These are phyloP conservation scores for Labrus mixtus DNA, from an alignment of 2,113 vertebrate species.

Conservation along the genomic window DNA sequence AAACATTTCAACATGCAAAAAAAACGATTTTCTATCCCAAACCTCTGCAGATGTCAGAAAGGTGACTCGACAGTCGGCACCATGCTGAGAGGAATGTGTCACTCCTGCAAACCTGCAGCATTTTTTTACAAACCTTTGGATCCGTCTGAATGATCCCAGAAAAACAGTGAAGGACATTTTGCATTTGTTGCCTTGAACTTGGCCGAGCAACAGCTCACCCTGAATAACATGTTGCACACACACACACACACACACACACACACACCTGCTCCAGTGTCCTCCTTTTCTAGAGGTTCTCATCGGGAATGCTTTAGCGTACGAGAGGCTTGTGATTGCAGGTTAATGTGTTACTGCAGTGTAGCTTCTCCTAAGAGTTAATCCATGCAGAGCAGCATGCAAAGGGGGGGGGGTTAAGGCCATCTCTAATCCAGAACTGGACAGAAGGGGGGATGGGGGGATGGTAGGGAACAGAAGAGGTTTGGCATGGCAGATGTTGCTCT, in stretches of 20 bases:
- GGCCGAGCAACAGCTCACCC: background rate
- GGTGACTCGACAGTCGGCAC: background rate
- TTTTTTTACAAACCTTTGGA: background rate
- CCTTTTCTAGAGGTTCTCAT: background rate
- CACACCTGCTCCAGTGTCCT: background rate
- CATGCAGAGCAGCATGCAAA: constrained; percentile 52
- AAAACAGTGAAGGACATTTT: background rate
- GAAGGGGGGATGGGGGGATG: constrained; percentile 31
- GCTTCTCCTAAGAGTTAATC: constrained; percentile 72
- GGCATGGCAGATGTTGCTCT: constrained; percentile 73
- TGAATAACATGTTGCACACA: constrained; percentile 32
- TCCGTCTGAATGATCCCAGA: background rate
- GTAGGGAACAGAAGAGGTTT: constrained; percentile 17
- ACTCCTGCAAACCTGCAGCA: background rate
- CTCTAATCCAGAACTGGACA: constrained; percentile 71
- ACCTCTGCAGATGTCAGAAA: constrained; percentile 3
- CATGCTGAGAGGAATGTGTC: background rate
- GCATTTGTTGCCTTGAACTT: constrained; percentile 7
- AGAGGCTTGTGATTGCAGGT: constrained; percentile 61
- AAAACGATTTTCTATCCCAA: constrained; percentile 8
- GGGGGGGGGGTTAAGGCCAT: constrained; percentile 36
- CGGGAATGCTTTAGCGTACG: background rate
- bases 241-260: constrained; percentile 24
- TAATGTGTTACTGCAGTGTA: constrained; percentile 66
- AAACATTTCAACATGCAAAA: constrained; percentile 10